phyloP scores from a whole-genome alignment of 2,888 invertebrate species.

The Abrostola tripartita region DNA sequence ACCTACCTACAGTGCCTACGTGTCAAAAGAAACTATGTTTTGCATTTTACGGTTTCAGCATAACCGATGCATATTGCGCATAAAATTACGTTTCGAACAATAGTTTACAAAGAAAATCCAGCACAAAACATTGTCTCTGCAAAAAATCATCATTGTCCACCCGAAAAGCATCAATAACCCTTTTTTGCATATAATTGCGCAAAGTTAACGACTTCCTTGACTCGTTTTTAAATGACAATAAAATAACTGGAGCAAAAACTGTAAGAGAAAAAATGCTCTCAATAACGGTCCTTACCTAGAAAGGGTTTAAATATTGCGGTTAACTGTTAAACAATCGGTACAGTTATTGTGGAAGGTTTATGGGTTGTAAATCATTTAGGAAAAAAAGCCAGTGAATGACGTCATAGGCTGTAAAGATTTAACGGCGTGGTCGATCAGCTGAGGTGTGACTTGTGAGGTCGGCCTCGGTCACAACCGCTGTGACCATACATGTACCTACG shows the following conservation, averaged over 20 bases:
- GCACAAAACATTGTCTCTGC: conserved; percentile 52
- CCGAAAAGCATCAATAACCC: conserved; percentile 63
- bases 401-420: conserved; percentile 84
- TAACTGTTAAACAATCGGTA: conserved; percentile 87
- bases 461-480: conserved; percentile 47
- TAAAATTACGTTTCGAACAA: conserved; percentile 61
- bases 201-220: conserved; percentile 77
- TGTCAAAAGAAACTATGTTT: conserved; percentile 46
- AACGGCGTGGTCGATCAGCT: conserved; percentile 83
- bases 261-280: conserved; percentile 62
- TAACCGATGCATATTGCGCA: conserved; percentile 62
- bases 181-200: conserved; percentile 86
- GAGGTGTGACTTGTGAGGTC: conserved; percentile 73
- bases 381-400: conserved; percentile 80
- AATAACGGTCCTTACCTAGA: conserved; percentile 81
- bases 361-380: conserved; percentile 85
- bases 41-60: conserved; percentile 63
- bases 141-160: conserved; percentile 66
- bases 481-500: conserved; percentile 32
- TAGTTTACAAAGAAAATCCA: conserved; percentile 63
- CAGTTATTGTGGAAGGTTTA: conserved; percentile 86
- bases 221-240: conserved; percentile 67
- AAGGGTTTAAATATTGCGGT: conserved; percentile 87
- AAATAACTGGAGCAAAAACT: conserved; percentile 83
- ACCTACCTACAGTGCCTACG: conserved; percentile 22